These are phyloP conservation scores for Pogonognathellus flavescens DNA, from an alignment of 1,140 invertebrate species.

Conservation along the genomic window DNA sequence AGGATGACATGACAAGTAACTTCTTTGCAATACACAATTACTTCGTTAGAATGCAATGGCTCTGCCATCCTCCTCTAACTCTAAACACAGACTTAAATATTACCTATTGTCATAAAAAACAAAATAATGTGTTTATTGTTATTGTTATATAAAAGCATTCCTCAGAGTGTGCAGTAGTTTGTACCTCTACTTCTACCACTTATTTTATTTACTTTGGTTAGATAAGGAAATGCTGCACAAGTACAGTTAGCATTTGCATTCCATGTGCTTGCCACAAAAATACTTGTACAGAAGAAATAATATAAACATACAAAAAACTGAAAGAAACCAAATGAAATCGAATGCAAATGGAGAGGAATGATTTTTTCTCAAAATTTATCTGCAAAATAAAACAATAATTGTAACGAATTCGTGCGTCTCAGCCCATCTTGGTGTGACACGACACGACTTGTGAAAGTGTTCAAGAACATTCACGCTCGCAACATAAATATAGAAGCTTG, in stretches of 20 bases:
- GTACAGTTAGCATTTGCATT: not conserved
- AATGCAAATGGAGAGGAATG: not conserved
- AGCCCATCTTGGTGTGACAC: too few relatives aligned
- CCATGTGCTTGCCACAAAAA: not conserved
- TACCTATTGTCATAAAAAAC: too few relatives aligned
- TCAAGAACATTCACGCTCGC: too few relatives aligned
- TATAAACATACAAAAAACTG: not conserved
- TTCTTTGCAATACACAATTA: constrained; percentile 3
- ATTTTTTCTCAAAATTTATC: not conserved
- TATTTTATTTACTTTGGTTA: too few relatives aligned
- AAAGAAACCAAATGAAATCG: not conserved
- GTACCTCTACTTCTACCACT: too few relatives aligned
- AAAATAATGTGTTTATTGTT: too few relatives aligned
- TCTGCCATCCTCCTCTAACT: constrained; percentile 14
- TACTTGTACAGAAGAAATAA: not conserved
- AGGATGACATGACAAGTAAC: constrained; percentile 22
- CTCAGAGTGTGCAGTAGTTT: too few relatives aligned
- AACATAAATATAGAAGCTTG: too few relatives aligned
- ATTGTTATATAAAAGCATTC: too few relatives aligned
- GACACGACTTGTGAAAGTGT: too few relatives aligned
- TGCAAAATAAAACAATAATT: constrained; percentile 5
- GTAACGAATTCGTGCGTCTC: constrained; percentile 6
- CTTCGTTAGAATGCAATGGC: not conserved
- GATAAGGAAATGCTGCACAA: too few relatives aligned
- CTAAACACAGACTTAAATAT: constrained; percentile 14